These are phyloP conservation scores for Glomeris maerens DNA, from an alignment of 1,140 invertebrate genomes.

Conservation along the genomic window DNA sequence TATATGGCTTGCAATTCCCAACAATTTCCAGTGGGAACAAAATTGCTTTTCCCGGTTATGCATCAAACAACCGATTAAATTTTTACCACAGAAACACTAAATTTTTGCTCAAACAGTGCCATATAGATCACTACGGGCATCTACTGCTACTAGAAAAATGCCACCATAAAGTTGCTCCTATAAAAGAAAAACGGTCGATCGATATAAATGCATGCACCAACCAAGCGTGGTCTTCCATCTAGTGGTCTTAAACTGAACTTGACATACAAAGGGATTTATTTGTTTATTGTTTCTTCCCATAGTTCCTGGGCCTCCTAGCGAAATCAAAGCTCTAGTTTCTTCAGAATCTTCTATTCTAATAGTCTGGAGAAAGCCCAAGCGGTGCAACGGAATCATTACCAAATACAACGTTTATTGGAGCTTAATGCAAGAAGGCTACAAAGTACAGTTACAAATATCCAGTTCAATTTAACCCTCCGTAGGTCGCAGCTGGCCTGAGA, in stretches of 20 bases:
- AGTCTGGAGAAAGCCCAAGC: slow-evolving; percentile 32
- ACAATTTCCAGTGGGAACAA: too few relatives aligned
- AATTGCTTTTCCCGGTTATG: too few relatives aligned
- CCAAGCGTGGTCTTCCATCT: not conserved
- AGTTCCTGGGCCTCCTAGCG: slow-evolving; percentile 83
- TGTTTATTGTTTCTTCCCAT: slow-evolving; percentile 6
- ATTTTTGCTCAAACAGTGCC: not conserved
- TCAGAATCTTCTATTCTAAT: slow-evolving; percentile 51
- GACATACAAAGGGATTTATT: not conserved
- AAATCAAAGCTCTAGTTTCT: slow-evolving; percentile 84
- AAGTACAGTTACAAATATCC: too few relatives aligned
- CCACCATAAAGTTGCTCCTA: not conserved
- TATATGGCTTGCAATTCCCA: too few relatives aligned
- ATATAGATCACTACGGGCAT: not conserved
- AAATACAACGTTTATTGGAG: slow-evolving; percentile 32
- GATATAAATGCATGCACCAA: not conserved
- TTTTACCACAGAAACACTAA: too few relatives aligned
- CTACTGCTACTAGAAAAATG: not conserved
- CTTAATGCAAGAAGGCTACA: slow-evolving; percentile 1
- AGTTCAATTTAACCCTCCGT: too few relatives aligned
- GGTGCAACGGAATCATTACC: slow-evolving; percentile 33
- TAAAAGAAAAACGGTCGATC: not conserved
- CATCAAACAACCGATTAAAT: too few relatives aligned
- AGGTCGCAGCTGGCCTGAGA: too few relatives aligned
- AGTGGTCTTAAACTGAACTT: not conserved